A percentile compares a stretch with the other conserved stretches of the same genome.
Evolutionary conservation across 1,140 invertebrate genomes (phyloP).

Genomic region (Mycetomoellerius zeteki): DNA sequence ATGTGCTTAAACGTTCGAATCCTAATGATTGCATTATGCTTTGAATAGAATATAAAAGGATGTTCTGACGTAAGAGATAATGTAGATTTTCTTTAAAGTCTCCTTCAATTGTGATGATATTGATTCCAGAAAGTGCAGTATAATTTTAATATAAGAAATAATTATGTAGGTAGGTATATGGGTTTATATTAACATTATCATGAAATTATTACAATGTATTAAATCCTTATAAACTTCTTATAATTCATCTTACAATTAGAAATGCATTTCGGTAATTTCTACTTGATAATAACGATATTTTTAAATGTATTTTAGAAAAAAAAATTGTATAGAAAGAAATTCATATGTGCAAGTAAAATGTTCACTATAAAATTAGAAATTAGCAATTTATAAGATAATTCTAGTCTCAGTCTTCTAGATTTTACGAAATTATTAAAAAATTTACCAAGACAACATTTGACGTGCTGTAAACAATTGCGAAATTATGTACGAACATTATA

Average conservation of each 20-base stretch:
- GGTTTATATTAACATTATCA: neutral
- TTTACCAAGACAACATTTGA: neutral
- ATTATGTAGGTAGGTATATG: neutral
- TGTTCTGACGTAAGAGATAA: neutral
- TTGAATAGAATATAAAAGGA: neutral
- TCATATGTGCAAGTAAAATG: neutral
- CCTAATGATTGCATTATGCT: no score
- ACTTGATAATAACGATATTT: neutral
- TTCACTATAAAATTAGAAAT: conserved; percentile 5
- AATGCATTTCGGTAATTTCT: neutral
- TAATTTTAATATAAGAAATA: neutral
- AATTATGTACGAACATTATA: neutral
- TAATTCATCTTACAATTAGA: neutral
- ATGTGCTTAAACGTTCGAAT: no score
- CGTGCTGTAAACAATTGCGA: neutral
- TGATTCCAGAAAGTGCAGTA: no score
- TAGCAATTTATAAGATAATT: no score
- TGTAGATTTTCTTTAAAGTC: neutral
- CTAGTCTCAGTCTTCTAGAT: no score
- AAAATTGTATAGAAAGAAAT: neutral
- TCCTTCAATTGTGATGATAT: no score
- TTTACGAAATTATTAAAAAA: neutral
- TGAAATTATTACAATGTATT: neutral
- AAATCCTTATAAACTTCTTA: neutral
- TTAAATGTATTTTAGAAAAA: neutral